Conservation (phyloP, 92 coral and sea anemone species). For the Umimayanthus kanabou region DNA sequence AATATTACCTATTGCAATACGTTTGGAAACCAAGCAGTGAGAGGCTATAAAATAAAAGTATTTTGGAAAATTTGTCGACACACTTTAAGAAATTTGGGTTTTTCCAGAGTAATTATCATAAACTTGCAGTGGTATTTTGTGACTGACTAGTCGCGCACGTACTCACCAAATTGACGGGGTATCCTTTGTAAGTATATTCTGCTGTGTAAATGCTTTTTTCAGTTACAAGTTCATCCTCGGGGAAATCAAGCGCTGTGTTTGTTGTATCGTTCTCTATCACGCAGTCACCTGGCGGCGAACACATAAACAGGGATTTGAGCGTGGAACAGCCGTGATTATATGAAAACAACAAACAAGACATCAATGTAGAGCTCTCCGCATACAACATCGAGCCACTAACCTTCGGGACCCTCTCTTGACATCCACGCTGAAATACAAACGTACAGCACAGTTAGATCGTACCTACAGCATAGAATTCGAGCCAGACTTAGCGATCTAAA, state of each 20-base stretch:
- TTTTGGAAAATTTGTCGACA: not conserved
- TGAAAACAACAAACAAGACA: conserved; percentile 49
- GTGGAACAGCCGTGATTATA: conserved; percentile 25
- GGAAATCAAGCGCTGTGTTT: conserved; percentile 53
- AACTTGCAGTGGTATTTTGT: not conserved
- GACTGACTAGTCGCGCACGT: not conserved
- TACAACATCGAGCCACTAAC: conserved; percentile 46
- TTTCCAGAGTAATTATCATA: not conserved
- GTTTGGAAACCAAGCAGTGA: not conserved
- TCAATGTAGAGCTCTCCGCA: conserved; percentile 29
- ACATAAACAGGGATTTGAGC: conserved; percentile 38
- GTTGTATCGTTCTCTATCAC: conserved; percentile 96
- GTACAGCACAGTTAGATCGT: conserved; percentile 32
- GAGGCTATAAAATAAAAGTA: not conserved
- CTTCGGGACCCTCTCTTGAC: conserved; percentile 99
- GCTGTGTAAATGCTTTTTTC: conserved; percentile 90
- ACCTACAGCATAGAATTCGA: conserved; percentile 14
- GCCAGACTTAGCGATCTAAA: conserved; percentile 6
- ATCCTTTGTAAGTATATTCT: conserved; percentile 93
- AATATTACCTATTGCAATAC: not conserved
- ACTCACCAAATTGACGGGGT: conserved; percentile 98
- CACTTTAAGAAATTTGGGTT: not conserved
- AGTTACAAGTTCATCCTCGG: conserved; percentile 63
- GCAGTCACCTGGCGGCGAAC: conserved; percentile 81
- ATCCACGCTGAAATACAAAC: conserved; percentile 86